Conservation (phyloP, 2,113 vertebrate genomes). For the Butorides virescens region DNA sequence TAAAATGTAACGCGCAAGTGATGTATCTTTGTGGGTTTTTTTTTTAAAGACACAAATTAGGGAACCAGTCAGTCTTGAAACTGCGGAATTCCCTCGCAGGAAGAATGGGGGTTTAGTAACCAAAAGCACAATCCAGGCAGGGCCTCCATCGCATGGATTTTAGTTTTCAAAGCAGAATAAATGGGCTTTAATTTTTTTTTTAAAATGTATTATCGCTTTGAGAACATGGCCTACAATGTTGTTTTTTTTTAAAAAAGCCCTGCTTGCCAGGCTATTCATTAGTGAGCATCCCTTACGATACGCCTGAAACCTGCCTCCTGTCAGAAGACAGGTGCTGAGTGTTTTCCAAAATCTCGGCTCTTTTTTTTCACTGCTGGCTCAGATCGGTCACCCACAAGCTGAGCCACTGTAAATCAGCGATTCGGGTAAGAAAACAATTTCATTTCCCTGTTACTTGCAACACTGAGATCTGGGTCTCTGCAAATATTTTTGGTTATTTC, state of each 20-base stretch:
- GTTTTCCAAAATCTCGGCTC: background rate
- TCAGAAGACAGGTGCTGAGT: background rate
- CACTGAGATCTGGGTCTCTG: background rate
- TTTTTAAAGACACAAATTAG: slow-evolving; percentile 39
- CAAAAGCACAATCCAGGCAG: slow-evolving; percentile 7
- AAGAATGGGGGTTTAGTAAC: background rate
- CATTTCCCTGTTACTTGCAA: background rate
- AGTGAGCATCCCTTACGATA: background rate
- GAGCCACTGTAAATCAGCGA: background rate
- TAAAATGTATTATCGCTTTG: background rate
- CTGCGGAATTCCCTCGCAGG: slow-evolving; percentile 29
- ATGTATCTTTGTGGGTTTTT: background rate
- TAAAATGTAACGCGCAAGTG: slow-evolving; percentile 34
- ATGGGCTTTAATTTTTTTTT: background rate
- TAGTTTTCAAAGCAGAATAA: slow-evolving; percentile 9
- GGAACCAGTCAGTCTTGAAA: slow-evolving; percentile 21
- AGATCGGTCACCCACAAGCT: background rate
- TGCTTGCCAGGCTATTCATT: background rate
- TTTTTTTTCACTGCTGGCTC: background rate
- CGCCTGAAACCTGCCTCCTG: background rate
- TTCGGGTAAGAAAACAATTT: background rate
- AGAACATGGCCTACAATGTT: background rate
- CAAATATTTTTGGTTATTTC: background rate
- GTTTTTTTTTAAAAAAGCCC: background rate
- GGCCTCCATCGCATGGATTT: background rate